Percentiles rank a stretch among this genome's conserved stretches.
Evolutionary conservation across 2,888 invertebrate genomes (phyloP).

Genomic region (Cabera pusaria): DNA sequence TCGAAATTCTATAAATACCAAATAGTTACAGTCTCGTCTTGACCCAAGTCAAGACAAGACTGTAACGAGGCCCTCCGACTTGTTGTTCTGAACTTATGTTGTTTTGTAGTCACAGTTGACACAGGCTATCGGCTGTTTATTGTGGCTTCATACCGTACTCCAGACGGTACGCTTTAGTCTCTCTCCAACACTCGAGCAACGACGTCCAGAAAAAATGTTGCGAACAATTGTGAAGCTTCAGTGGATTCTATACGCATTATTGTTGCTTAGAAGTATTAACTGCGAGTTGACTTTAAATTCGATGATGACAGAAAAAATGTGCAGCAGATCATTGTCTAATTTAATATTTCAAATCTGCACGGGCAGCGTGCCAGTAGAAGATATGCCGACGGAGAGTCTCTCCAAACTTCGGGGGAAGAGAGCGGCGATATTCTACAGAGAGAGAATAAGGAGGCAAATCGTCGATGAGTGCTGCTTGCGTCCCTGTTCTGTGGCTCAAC

Average conservation of each 20-base stretch:
- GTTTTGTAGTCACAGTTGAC: slow-evolving; percentile 68
- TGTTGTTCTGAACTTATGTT: slow-evolving; percentile 78
- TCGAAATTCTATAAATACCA: slow-evolving; percentile 71
- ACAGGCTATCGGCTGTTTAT: slow-evolving; percentile 77
- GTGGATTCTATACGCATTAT: slow-evolving; percentile 45
- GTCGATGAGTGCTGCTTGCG: slow-evolving; percentile 61
- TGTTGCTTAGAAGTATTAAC: slow-evolving; percentile 45
- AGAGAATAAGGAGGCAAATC: slow-evolving; percentile 54
- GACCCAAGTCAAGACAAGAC: too few relatives aligned
- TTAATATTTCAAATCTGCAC: slow-evolving; percentile 57
- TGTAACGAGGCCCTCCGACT: slow-evolving; percentile 57
- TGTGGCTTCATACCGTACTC: slow-evolving; percentile 53
- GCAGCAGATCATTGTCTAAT: slow-evolving; percentile 52
- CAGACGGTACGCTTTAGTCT: slow-evolving; percentile 73
- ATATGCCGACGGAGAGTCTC: slow-evolving; percentile 42
- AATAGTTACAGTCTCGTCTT: slow-evolving; percentile 60
- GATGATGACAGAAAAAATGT: slow-evolving; percentile 48
- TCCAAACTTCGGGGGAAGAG: slow-evolving; percentile 53
- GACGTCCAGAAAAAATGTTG: slow-evolving; percentile 50
- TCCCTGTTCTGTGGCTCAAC: slow-evolving; percentile 58
- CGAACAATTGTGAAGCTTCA: slow-evolving; percentile 41
- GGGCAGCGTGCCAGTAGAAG: slow-evolving; percentile 45
- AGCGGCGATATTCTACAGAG: slow-evolving; percentile 47
- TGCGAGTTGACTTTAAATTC: slow-evolving; percentile 53
- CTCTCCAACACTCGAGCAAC: slow-evolving; percentile 43